Base-by-base conservation (phyloP, 2,113 vertebrate genomes). In the Caranx melampygus region DNA sequence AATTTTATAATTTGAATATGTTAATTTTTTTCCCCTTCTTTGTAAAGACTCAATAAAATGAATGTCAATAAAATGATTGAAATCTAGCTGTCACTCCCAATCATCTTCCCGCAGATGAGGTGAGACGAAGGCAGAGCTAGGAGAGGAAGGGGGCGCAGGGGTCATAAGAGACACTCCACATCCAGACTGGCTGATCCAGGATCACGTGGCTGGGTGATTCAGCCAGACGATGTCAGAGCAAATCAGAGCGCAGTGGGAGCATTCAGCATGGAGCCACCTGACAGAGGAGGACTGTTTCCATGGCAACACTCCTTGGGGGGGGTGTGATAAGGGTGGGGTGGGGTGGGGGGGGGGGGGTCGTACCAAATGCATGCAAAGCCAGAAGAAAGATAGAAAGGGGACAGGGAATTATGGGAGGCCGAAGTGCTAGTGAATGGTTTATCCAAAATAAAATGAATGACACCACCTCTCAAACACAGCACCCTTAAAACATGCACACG, bases 231-330 rank as follows among this genome's bases (percentile, higher is more conserved):
- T 73, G 81, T 91, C 83, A 79, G 80, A 87, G 87, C 83, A 81
- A 90, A 92, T 93, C 89, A 89, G 87, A 84, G 86, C 16, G 55
- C 83, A 40, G 73, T 74, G 54, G 63, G 83, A 71, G 75, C 55
- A 2, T 83, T 85, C 72, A 75, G 83, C 84, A 77, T 81, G 81
- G 55, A 84, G 75, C 75, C 83, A 92, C 82, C 84, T 92, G 92
- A 94, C 88, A 87, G 84, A 88, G 87, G 79, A 92, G 89, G 76
- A 42, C 83, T 87, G 93, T 94, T 95, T 90, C 93, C 90, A 93
- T 92, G 74, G 92, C 69, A 89, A 94, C 92, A 70, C 44, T 65
- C 78, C 72, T 18, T 74, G 75, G 55, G 55, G 64, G 52, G 72
- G 26, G 11, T 14, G 34, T n/a, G 35, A 21, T 26, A 26, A 65